Percentiles rank a stretch among this genome's conserved stretches.
These are phyloP conservation scores for Charanyca ferruginea DNA, from an alignment of 2,888 invertebrate species.

Conservation along the genomic window DNA sequence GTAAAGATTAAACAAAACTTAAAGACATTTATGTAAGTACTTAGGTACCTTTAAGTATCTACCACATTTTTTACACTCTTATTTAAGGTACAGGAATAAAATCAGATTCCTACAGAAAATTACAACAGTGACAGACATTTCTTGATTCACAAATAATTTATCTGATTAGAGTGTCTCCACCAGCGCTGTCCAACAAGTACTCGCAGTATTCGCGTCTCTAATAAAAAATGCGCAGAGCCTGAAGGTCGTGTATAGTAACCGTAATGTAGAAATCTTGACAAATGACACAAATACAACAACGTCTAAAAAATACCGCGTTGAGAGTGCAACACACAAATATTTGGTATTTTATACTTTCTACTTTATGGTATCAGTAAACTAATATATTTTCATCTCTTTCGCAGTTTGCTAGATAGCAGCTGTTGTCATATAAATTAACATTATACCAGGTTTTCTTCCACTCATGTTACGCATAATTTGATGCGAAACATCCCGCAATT, in stretches of 20 bases:
- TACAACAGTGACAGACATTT: constrained; percentile 1
- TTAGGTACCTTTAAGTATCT: no score
- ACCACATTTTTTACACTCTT: constrained; percentile 5
- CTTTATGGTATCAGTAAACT: constrained; percentile 49
- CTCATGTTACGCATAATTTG: constrained; percentile 33
- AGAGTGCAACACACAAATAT: constrained; percentile 39
- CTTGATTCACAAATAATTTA: neutral
- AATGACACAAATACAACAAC: constrained; percentile 28
- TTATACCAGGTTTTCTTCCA: constrained; percentile 37
- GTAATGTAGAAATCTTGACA: constrained; percentile 30
- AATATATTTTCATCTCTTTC: constrained; percentile 52
- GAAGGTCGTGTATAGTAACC: constrained; percentile 1
- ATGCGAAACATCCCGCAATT: constrained; percentile 23
- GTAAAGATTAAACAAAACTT: constrained; percentile 2
- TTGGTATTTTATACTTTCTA: constrained; percentile 37
- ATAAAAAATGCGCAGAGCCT: neutral
- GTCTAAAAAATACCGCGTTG: constrained; percentile 17
- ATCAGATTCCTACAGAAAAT: neutral
- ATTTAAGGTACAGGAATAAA: neutral
- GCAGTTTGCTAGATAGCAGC: constrained; percentile 46
- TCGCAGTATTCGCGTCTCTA: neutral
- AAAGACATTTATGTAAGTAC: neutral
- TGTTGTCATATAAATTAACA: constrained; percentile 36
- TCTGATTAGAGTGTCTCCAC: neutral
- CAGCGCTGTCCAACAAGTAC: neutral